Base-by-base conservation (phyloP, 2,113 vertebrate genomes). In the Petrocephalus microphthalmus region DNA sequence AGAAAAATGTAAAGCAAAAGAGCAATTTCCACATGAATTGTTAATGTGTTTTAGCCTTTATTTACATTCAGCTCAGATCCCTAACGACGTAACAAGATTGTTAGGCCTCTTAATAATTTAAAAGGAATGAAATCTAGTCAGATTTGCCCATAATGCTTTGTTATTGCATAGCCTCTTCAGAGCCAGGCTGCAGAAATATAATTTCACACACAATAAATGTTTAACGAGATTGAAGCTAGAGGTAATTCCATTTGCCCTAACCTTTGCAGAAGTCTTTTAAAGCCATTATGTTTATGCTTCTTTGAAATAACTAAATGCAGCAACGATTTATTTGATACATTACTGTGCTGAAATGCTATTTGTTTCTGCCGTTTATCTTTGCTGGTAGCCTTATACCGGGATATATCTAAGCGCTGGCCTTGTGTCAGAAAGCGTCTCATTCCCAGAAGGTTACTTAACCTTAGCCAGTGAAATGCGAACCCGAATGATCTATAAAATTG, bases 171-270 rank as follows among this genome's bases (percentile, higher is more conserved):
- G 6, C 20, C 22, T 84, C 45, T 7, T 84, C 82, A 33, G 25
- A 85, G 10, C 29, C 22, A 85, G 22, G 49, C 25, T 85, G 51
- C 52, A 54, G 52, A 85, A 85, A 85, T 85, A 49, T 54, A 54
- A 85, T 85, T 85, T 85, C 52, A 85, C 84, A 85, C 51, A 33
- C 84, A 53, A 85, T 85, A 85, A 85, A 85, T 85, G 84, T 85
- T 85, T 85, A 85, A 85, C 52, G 25, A 29, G 52, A 29, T 25
- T 54, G 84, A 85, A 85, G 49, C 20, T n/a, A 84, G 47, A 54
- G 84, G 84, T 51, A 85, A 54, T 85, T 85, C 25, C 51, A 85
- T 85, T 85, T 85, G 20, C 25, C n/a, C 51, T 54, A 54, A 54
- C 84, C 52, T 85, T 85, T 54, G 17, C 29, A 33, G 84, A 37